These are phyloP conservation scores for Euura lappo DNA, from an alignment of 1,140 invertebrate genomes.

Conservation along the genomic window DNA sequence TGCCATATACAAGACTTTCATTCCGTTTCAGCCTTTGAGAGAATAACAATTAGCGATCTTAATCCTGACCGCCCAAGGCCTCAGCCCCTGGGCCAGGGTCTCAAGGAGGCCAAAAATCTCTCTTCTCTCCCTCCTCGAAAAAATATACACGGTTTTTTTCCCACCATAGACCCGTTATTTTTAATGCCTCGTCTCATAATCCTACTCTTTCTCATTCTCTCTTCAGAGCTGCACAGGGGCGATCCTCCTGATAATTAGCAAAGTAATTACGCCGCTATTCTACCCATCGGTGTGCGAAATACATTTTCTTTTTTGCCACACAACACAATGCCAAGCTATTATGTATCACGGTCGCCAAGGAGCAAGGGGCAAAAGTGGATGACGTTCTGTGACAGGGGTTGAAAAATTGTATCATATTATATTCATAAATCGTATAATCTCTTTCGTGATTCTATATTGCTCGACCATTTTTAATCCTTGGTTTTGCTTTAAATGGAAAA, in stretches of 20 bases:
- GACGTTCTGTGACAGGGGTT: too few species aligned
- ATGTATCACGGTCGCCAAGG: too few species aligned
- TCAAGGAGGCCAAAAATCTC: background rate
- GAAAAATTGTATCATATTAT: too few species aligned
- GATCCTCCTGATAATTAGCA: conserved; percentile 1
- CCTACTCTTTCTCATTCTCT: conserved; percentile 3
- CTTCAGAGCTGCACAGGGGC: background rate
- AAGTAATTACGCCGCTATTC: background rate
- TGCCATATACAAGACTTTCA: conserved; percentile 13
- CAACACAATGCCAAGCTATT: too few species aligned
- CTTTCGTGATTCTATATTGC: too few species aligned
- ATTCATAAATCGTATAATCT: too few species aligned
- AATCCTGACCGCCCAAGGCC: conserved; percentile 39
- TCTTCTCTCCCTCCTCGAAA: too few species aligned
- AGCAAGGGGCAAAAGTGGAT: too few species aligned
- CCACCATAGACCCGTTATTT: conserved; percentile 46
- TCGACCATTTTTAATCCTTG: too few species aligned
- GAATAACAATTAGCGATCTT: conserved; percentile 54
- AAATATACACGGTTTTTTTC: background rate
- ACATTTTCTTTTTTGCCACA: too few species aligned
- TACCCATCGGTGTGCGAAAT: too few species aligned
- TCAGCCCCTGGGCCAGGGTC: background rate
- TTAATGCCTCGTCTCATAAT: conserved; percentile 29
- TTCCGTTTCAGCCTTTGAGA: conserved; percentile 30
- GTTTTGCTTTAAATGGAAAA: too few species aligned